These are phyloP conservation scores for Leucophenga montana DNA, from an alignment of 2,888 invertebrate species.

Conservation along the genomic window DNA sequence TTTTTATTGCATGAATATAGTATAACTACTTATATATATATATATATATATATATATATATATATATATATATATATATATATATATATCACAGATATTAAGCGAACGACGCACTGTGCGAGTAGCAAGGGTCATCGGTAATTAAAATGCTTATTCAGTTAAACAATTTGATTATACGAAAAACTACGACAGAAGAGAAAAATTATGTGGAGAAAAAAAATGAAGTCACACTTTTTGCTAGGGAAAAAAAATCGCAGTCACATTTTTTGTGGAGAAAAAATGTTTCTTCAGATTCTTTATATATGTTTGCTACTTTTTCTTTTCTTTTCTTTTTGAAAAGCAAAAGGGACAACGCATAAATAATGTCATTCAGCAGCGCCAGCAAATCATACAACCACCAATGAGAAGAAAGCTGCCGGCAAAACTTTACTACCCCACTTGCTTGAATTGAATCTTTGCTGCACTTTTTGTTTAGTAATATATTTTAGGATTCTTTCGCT, in stretches of 20 bases:
- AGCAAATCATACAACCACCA: constrained; percentile 51
- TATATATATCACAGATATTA: too few species aligned
- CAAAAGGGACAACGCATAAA: constrained; percentile 70
- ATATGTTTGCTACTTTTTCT: constrained; percentile 1
- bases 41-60: too few species aligned
- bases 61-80: too few species aligned
- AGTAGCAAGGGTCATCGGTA: neutral
- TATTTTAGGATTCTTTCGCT: neutral
- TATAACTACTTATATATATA: too few species aligned
- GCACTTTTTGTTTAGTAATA: constrained; percentile 19
- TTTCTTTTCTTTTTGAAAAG: constrained; percentile 40
- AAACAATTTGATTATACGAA: constrained; percentile 15
- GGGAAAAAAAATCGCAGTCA: too few species aligned
- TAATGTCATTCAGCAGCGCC: constrained; percentile 60
- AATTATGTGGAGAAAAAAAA: too few species aligned
- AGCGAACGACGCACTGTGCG: neutral
- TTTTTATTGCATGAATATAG: constrained; percentile 12
- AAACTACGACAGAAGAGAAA: too few species aligned
- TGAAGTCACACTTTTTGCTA: neutral
- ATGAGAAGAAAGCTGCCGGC: too few species aligned
- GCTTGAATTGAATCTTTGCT: constrained; percentile 35
- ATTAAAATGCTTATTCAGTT: constrained; percentile 11
- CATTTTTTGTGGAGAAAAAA: neutral
- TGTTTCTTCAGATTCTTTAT: neutral
- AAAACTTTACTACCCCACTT: constrained; percentile 43